These are phyloP conservation scores for Dicyrtoma fusca DNA, from an alignment of 2,888 invertebrate species.

Conservation along the genomic window DNA sequence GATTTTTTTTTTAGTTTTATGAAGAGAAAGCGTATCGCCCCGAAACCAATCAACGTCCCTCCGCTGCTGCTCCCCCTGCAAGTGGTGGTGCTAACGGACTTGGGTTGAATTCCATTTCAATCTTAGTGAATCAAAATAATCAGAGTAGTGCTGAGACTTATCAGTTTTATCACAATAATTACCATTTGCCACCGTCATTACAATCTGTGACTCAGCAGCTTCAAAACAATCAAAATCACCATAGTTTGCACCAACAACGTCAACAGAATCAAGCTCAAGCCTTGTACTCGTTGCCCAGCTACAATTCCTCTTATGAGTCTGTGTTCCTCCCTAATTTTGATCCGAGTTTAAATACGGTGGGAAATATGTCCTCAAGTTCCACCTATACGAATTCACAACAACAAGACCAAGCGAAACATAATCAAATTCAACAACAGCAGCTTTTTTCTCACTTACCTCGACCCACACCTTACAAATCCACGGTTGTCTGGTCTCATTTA, in stretches of 20 bases:
- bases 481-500: constrained; percentile 48
- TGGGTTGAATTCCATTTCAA: constrained; percentile 19
- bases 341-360: constrained; percentile 3
- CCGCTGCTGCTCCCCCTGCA: neutral
- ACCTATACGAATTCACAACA: constrained; percentile 15
- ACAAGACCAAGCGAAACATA: neutral
- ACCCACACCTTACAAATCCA: constrained; percentile 57
- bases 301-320: constrained; percentile 47
- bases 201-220: constrained; percentile 30
- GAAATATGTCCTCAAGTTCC: constrained; percentile 36
- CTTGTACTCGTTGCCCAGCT: constrained; percentile 6
- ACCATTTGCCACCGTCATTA: constrained; percentile 18
- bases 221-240: neutral
- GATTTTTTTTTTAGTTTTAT: constrained; percentile 71
- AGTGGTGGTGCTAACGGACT: neutral
- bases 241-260: neutral
- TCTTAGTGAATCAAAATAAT: constrained; percentile 28
- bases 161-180: constrained; percentile 18
- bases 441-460: constrained; percentile 57
- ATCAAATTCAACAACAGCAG: constrained; percentile 30
- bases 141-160: constrained; percentile 11
- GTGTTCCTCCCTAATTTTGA: constrained; percentile 36
- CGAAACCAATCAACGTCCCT: constrained; percentile 74
- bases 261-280: neutral
- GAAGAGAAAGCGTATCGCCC: constrained; percentile 89